These are phyloP conservation scores for Symphodus melops DNA, from an alignment of 2,113 vertebrate genomes.

Conservation along the genomic window DNA sequence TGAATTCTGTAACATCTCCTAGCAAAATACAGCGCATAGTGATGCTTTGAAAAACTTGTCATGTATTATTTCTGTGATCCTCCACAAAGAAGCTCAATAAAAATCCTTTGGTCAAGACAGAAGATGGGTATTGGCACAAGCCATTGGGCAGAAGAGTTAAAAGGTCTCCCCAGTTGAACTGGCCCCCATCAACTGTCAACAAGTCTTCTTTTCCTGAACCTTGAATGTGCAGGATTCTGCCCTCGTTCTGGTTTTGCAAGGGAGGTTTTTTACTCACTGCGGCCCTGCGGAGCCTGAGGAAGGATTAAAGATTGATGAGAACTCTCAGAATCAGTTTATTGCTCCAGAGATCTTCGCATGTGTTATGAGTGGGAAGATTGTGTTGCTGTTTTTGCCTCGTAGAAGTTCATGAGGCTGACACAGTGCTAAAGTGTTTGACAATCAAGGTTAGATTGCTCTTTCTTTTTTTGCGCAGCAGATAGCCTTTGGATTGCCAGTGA, in stretches of 20 bases:
- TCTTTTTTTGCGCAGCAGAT: constrained; percentile 28
- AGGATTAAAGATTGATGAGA: constrained; percentile 82
- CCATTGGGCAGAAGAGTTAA: constrained; percentile 39
- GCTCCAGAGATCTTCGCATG: constrained; percentile 77
- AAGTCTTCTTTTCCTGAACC: constrained; percentile 75
- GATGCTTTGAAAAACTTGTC: constrained; percentile 19
- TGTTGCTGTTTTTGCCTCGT: constrained; percentile 75
- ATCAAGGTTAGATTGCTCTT: constrained; percentile 70
- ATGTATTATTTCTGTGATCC: constrained; percentile 28
- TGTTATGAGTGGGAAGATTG: constrained; percentile 77
- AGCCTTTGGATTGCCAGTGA: constrained; percentile 45
- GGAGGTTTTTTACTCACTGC: constrained; percentile 69
- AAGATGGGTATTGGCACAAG: constrained; percentile 25
- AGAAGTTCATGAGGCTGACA: constrained; percentile 64
- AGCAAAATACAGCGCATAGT: neutral
- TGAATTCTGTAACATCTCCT: constrained; percentile 3
- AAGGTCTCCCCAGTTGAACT: constrained; percentile 64
- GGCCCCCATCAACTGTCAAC: constrained; percentile 65
- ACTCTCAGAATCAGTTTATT: constrained; percentile 82
- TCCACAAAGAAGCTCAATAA: constrained; percentile 5
- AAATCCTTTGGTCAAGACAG: constrained; percentile 17
- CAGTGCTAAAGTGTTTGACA: constrained; percentile 67
- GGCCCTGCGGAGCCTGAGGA: constrained; percentile 69
- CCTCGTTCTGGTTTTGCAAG: constrained; percentile 63
- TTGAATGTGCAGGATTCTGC: constrained; percentile 62